Evolutionary conservation across 2,113 vertebrate genomes (phyloP), one percentile per base, ranked within the genome.

Genomic region (Forbesichthys papilliferus): DNA sequence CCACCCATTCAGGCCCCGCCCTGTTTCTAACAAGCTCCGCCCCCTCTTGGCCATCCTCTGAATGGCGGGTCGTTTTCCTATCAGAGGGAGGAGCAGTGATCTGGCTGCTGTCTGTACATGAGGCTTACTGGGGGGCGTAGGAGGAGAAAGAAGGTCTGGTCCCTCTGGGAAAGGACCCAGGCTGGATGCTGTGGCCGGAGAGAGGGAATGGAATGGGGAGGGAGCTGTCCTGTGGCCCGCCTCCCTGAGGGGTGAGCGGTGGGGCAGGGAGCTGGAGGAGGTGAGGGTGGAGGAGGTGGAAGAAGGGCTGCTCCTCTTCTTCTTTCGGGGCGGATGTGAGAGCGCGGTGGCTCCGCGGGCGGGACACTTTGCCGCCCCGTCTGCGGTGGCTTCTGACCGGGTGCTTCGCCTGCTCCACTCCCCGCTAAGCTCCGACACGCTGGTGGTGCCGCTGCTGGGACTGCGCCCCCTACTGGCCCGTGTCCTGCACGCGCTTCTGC

Each of bases 21-120:
- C 27, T 27, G 1, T 27, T 27, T 27, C 27, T 27, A 27, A 27
- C 27, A 27, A 2, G 27, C 58, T 83, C 81, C 80, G 69, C 78
- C 42, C 66, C 65, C 83, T 87, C 42, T 62, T 86, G 1, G 54
- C 77, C 67, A 85, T 86, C 74, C 79, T 94, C 85, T 92, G 86
- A 74, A 85, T 75, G 3, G 81, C 87, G 77, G 93, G 90, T 33
- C 83, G 79, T 82, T 95, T 93, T 20, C 94, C 93, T 58, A 93
- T 92, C 64, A 94, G 85, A 67, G 94, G 90, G 60, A 94, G 77
- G 54, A 67, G 71, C 68, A 87, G 51, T 59, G 61, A 78, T 34
- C 85, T 85, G 42, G 65, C 74, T 64, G 68, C 46, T 88, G 84
- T 91, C 66, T 79, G 83, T 20, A 68, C 55, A 14, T 48, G 13